Evolutionary conservation across 35 echinoderm and acorn worm species (phyloP).

Genomic region (Eucidaris tribuloides): DNA sequence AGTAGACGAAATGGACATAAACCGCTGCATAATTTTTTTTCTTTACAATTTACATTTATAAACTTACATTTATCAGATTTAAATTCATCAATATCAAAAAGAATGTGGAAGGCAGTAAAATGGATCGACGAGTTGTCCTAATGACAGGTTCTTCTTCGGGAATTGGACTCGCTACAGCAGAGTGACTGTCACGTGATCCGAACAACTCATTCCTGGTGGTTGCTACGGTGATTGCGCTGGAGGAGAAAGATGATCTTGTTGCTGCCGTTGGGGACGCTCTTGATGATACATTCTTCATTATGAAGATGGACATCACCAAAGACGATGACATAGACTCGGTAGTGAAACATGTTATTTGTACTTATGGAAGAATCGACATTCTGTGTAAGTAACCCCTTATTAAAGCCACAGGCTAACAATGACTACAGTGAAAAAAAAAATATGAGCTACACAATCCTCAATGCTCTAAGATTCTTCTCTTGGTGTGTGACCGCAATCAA

Average conservation of each 20-base stretch:
- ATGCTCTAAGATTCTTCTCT: no score
- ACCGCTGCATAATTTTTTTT: no score
- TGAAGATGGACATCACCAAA: constrained; percentile 37
- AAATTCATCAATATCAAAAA: no score
- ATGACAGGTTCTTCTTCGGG: constrained; percentile 42
- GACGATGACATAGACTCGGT: not conserved
- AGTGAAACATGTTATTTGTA: not conserved
- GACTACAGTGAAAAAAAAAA: no score
- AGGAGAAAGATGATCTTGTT: constrained; percentile 18
- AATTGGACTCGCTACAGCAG: constrained; percentile 21
- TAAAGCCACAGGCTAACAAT: no score
- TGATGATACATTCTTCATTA: constrained; percentile 32
- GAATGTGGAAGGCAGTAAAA: not conserved
- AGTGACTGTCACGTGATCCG: constrained; percentile 10
- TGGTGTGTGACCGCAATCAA: no score
- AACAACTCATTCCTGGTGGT: constrained; percentile 15
- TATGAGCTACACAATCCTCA: no score
- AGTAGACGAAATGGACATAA: no score
- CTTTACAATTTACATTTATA: no score
- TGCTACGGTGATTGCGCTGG: constrained; percentile 14
- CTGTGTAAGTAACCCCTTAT: constrained; percentile 26
- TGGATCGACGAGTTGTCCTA: not conserved
- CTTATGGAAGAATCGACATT: constrained; percentile 10
- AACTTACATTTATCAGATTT: no score
- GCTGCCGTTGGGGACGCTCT: constrained; percentile 9